Evolutionary conservation across 2,888 invertebrate species (phyloP).

Genomic region (Baccha elongata): DNA sequence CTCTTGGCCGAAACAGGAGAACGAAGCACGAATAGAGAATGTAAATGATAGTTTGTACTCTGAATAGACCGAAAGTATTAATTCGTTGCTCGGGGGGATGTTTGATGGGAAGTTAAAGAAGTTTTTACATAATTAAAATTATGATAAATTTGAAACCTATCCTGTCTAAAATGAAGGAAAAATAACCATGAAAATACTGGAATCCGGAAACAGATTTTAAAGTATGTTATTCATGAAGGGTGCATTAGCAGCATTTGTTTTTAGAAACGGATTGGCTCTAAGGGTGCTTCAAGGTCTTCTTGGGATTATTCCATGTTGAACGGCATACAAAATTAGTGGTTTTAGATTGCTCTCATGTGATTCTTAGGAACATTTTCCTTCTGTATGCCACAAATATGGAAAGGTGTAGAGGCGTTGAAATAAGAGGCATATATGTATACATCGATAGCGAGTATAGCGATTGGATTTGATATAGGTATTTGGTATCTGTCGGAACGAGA

Average conservation of each 20-base stretch:
- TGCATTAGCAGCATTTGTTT: constrained; percentile 8
- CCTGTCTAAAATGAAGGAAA: not conserved
- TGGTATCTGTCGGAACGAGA: not conserved
- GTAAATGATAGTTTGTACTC: constrained; percentile 50
- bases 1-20: not conserved
- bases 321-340: not conserved
- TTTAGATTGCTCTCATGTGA: not conserved
- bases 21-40: constrained; percentile 11
- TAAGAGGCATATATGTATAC: not conserved
- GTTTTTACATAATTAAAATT: constrained; percentile 64
- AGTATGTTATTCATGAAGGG: not conserved
- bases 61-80: constrained; percentile 50
- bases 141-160: constrained; percentile 25
- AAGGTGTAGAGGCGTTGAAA: not conserved
- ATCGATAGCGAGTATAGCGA: not conserved
- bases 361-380: not conserved
- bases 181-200: not conserved
- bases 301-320: not conserved
- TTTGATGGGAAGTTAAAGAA: constrained; percentile 47
- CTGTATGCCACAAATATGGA: not conserved
- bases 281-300: not conserved
- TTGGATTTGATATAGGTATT: not conserved
- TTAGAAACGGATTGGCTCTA: not conserved
- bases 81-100: constrained; percentile 32
- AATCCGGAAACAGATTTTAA: not conserved